Conservation (phyloP, 2,888 invertebrate genomes). For the Synanthedon tipuliformis region DNA sequence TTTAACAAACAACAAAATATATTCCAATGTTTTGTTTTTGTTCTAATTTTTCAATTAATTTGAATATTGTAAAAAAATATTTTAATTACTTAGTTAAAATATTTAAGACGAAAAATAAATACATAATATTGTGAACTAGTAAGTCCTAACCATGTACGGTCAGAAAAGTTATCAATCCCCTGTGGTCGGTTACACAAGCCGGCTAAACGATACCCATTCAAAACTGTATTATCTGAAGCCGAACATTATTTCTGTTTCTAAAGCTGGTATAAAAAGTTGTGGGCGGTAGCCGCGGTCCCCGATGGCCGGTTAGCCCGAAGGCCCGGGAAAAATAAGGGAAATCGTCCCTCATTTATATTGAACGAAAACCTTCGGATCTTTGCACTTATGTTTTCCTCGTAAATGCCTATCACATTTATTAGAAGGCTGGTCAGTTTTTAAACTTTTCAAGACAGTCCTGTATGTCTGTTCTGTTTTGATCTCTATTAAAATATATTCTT, state of each 20-base stretch:
- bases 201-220: constrained; percentile 23
- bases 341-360: constrained; percentile 58
- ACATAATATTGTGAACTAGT: too few relatives aligned
- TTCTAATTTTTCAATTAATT: too few relatives aligned
- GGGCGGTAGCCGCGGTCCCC: constrained; percentile 30
- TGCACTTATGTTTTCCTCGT: background rate
- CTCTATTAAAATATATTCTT: too few relatives aligned
- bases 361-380: constrained; percentile 30
- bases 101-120: too few relatives aligned
- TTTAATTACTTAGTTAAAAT: too few relatives aligned
- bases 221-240: constrained; percentile 34
- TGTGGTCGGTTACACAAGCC: background rate
- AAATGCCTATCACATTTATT: background rate
- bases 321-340: constrained; percentile 45
- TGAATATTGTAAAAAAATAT: too few relatives aligned
- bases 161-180: constrained; percentile 12
- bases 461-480: too few relatives aligned
- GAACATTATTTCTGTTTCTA: constrained; percentile 29
- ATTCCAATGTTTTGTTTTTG: too few relatives aligned
- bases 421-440: too few relatives aligned
- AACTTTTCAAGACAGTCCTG: too few relatives aligned
- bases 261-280: constrained; percentile 44
- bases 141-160: too few relatives aligned
- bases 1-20: too few relatives aligned
- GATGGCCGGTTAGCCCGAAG: constrained; percentile 50